A percentile compares a stretch with the other conserved stretches of the same genome.
Evolutionary conservation across 2,888 invertebrate species (phyloP).

Genomic region (Masnerella sp.): DNA sequence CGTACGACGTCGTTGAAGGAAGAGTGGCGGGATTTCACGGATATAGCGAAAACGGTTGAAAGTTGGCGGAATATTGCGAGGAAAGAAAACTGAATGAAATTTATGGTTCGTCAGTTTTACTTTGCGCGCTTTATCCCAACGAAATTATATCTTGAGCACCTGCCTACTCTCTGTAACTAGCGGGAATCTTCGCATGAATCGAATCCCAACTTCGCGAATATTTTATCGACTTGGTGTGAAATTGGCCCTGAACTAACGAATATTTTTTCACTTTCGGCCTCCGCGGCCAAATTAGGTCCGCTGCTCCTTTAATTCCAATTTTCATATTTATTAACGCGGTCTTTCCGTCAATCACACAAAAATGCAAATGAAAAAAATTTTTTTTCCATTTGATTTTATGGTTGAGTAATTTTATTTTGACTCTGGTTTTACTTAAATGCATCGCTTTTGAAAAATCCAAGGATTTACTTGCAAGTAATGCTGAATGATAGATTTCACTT

Average conservation of each 20-base stretch:
- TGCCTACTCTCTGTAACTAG: slow-evolving; percentile 55
- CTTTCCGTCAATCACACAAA: too few relatives aligned
- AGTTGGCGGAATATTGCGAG: slow-evolving; percentile 67
- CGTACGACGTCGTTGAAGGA: slow-evolving; percentile 38
- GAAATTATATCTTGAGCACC: slow-evolving; percentile 68
- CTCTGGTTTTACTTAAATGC: too few relatives aligned
- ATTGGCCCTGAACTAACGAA: slow-evolving; percentile 34
- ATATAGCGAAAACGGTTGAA: slow-evolving; percentile 70
- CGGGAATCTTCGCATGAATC: slow-evolving; percentile 49
- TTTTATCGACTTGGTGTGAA: slow-evolving; percentile 53
- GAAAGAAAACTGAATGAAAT: slow-evolving; percentile 62
- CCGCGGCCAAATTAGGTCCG: too few relatives aligned
- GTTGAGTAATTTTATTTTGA: too few relatives aligned
- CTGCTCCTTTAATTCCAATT: too few relatives aligned
- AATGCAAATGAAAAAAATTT: too few relatives aligned
- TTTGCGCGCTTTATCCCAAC: slow-evolving; percentile 68
- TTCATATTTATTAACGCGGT: too few relatives aligned
- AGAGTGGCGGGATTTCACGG: slow-evolving; percentile 65
- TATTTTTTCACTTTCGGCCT: slow-evolving; percentile 11
- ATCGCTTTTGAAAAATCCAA: too few relatives aligned
- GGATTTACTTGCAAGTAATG: too few relatives aligned
- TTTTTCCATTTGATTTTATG: too few relatives aligned
- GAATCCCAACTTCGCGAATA: slow-evolving; percentile 52
- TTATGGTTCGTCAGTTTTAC: slow-evolving; percentile 69
- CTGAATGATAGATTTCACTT: too few relatives aligned